Conservation (phyloP, 2,888 invertebrate species). For the Zelleria hepariella region DNA sequence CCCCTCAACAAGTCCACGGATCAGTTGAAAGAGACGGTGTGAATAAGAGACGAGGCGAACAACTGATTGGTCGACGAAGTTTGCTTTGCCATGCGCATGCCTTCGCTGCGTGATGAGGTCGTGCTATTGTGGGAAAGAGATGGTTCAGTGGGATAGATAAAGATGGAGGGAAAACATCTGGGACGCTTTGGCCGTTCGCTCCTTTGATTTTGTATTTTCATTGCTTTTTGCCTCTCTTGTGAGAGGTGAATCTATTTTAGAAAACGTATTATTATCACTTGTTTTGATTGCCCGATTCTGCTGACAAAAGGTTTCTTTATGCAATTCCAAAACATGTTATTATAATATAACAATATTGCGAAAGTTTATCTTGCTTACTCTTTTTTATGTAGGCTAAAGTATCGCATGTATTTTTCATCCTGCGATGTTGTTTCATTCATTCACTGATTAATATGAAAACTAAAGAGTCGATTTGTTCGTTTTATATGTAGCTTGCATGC, state of each 20-base stretch:
- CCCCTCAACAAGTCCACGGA: slow-evolving; percentile 18
- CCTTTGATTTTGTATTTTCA: slow-evolving; percentile 1
- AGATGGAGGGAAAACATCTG: slow-evolving; percentile 40
- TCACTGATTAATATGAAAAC: too few relatives aligned
- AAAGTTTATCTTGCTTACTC: not conserved
- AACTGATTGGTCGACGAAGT: slow-evolving; percentile 1
- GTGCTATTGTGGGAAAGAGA: slow-evolving; percentile 23
- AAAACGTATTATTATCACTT: not conserved
- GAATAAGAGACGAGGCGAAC: slow-evolving; percentile 1
- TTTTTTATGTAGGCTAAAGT: not conserved
- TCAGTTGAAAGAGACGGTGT: slow-evolving; percentile 16
- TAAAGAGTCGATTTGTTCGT: too few relatives aligned
- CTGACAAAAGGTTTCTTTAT: not conserved
- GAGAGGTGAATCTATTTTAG: not conserved
- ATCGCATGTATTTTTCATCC: too few relatives aligned
- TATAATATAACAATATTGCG: not conserved
- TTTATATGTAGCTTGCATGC: too few relatives aligned
- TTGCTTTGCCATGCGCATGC: slow-evolving; percentile 20
- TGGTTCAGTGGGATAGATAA: slow-evolving; percentile 19
- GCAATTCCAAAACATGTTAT: not conserved
- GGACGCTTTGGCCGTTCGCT: slow-evolving; percentile 16
- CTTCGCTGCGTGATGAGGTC: slow-evolving; percentile 25
- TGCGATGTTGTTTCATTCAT: too few relatives aligned
- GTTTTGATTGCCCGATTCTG: not conserved
- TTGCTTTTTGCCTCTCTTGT: not conserved